Evolutionary conservation across 2,797 vertebrate species (phyloP), one percentile per base, ranked within the genome.

Genomic region (Setipinna tenuifilis): DNA sequence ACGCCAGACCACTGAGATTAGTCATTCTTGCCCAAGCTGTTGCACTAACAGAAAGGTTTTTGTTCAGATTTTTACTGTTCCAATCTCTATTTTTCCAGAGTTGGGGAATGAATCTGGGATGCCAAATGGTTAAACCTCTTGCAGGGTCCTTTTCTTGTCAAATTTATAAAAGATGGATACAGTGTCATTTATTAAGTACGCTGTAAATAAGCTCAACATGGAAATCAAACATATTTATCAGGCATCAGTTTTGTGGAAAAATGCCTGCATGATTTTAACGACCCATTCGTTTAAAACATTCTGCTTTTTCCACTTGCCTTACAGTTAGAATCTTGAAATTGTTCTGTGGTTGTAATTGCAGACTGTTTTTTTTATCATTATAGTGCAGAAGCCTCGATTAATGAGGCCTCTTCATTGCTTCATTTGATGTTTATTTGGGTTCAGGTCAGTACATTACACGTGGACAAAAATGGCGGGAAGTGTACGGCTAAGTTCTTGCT

Each of bases 1-100:
- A 93, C 90, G 80, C 87, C 90, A 93, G 75, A 89, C 6, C 48
- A 87, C 88, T 88, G 90, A 16, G 31, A 84, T 84, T 61, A 11
- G 3, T 85, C 54, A 19, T 41, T 28, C 68, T 58, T 85, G 50
- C 83, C 23, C 16, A 48, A 75, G 68, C 28, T 75, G 68, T 75
- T 41, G 68, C 68, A 75, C 68, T 41, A 75, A 75, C 68, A 75
- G 28, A 35, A 75, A 35, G 14, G 31, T 28, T 75, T 75, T 75
- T 35, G 31, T 75, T 75, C 68, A 19, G 31, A 54, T 78, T 78
- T 78, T 78, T 78, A 78, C 35, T 19, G 17, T 78, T 78, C 41
- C 71, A 41, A 78, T 78, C 65, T 21, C 0, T 78, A 31, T 78
- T 78, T 78, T 78, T 78, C 31, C 71, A 44, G 17, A 41, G 31